Evolutionary conservation across 2,113 vertebrate species (phyloP).

Genomic region (Ceyx margarethae): DNA sequence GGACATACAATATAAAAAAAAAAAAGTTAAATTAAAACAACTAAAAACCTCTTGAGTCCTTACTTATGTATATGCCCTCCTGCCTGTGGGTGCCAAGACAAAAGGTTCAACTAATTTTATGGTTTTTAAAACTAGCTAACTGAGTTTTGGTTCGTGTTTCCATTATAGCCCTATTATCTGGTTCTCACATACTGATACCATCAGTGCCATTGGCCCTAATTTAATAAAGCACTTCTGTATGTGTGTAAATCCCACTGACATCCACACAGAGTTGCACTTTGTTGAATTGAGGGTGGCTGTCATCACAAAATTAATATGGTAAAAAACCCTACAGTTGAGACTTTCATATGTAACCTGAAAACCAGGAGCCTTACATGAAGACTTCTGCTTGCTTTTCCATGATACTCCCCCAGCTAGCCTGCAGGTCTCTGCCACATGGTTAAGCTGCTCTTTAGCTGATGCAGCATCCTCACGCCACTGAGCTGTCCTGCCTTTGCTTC

Average conservation of each 20-base stretch:
- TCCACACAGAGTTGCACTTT: not conserved
- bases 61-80: not conserved
- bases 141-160: not conserved
- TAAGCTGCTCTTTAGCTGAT: not conserved
- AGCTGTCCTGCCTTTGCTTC: not conserved
- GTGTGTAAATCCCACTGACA: not conserved
- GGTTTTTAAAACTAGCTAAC: not conserved
- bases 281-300: not conserved
- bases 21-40: not conserved
- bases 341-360: not conserved
- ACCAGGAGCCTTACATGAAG: not conserved
- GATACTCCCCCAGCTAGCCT: not conserved
- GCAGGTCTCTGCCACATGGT: not conserved
- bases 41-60: not conserved
- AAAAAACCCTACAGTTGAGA: not conserved
- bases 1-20: not conserved
- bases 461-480: not conserved
- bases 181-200: not conserved
- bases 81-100: not conserved
- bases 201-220: not conserved
- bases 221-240: not conserved
- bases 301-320: not conserved
- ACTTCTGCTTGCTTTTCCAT: not conserved
- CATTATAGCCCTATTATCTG: not conserved
- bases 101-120: not conserved